Evolutionary conservation across 2,797 vertebrate genomes (phyloP).

Genomic region (Garrulus glandarius): DNA sequence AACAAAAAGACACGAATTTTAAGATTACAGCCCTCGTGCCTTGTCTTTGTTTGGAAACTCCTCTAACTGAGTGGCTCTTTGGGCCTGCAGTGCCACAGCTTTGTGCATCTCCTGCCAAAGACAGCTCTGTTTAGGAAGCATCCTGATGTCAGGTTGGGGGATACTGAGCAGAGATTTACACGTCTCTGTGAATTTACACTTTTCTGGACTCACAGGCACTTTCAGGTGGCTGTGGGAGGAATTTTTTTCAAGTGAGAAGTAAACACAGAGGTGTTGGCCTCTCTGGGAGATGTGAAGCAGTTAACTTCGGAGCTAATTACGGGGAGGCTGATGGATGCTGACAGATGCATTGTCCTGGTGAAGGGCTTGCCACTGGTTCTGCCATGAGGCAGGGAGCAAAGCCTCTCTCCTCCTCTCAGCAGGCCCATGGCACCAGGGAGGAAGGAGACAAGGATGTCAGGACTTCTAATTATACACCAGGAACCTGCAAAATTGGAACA

Average conservation of each 20-base stretch:
- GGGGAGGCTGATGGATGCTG: not conserved
- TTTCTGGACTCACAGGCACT: not conserved
- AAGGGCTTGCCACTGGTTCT: not conserved
- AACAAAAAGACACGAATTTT: accelerated
- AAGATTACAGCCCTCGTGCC: not conserved
- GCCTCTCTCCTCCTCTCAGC: not conserved
- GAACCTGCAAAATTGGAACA: not conserved
- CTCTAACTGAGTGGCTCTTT: not conserved
- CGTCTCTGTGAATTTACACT: not conserved
- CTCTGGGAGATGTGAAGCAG: slow-evolving; percentile 33
- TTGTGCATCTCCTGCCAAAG: not conserved
- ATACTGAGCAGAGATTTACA: not conserved
- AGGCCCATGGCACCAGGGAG: not conserved
- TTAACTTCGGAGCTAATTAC: slow-evolving; percentile 41
- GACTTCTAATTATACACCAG: slow-evolving; percentile 48
- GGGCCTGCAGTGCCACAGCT: not conserved
- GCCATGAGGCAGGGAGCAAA: not conserved
- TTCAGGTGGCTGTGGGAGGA: not conserved
- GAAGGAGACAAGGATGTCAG: slow-evolving; percentile 41
- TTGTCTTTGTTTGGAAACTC: not conserved
- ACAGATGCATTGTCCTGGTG: not conserved
- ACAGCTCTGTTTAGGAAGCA: accelerated
- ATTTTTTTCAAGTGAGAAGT: not conserved
- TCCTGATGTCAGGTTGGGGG: not conserved
- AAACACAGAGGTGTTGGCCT: slow-evolving; percentile 36